Evolutionary conservation across 2,797 vertebrate species (phyloP), one percentile per base, ranked within the genome.

Genomic region (Labroides dimidiatus): DNA sequence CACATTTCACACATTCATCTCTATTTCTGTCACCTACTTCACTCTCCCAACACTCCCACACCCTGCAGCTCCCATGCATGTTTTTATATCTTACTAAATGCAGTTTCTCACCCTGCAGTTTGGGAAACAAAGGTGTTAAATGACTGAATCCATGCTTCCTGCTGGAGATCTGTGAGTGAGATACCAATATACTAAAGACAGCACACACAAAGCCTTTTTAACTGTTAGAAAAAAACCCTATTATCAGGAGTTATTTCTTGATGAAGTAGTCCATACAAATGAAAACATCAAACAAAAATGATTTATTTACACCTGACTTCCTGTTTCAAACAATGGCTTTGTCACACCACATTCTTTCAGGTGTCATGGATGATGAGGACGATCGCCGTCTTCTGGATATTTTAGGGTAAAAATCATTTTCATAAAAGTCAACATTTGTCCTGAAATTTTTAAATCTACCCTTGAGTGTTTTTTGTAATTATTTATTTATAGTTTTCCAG

Each of bases 311-410:
- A 64, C 13, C 47, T 59, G 10, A 56, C 37, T 16, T 64, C 5
- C 4, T 60, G 9, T 19, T 64, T 42, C 14, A 52, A 55, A 42
- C 17, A 51, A 4, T 50, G 36, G 45, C 23, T 7, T 47, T 52
- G 3, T 72, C 19, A 44, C 53, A 64, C 43, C 56, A n/a, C 64
- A 51, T 27, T 66, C 37, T 81, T 77, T 30, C 86, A 99, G 98
- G 96, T 98, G 97, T 97, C 96, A 99, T 99, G 98, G 98, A 99
- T 94, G 97, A 99, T 98, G 98, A 99, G 63, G 97, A 99, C 82
- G 98, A 99, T 91, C 96, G 96, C 91, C 97, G 95, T 95, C 96
- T 99, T 96, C 97, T 99, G 94, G 98, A 99, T 96, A 96, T 99
- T 94, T 98, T 99, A 92, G 97, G 98, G 98, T 99, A 95, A 97